phyloP scores from a whole-genome alignment of 2,888 invertebrate species.

The Operophtera brumata region DNA sequence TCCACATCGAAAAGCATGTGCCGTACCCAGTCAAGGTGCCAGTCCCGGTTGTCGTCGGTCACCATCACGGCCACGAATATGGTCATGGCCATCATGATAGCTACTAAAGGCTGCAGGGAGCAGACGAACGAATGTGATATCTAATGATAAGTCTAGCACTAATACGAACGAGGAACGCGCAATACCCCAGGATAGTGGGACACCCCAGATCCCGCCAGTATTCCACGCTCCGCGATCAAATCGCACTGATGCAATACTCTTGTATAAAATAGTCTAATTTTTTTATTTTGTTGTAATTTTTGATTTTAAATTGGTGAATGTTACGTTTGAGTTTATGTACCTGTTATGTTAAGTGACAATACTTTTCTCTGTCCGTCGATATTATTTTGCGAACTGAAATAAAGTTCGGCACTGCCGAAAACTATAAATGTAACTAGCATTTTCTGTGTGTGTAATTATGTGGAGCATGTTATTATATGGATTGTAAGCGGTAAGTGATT shows the following conservation, averaged over 20 bases:
- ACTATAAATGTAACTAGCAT: conserved; percentile 44
- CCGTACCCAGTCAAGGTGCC: conserved; percentile 84
- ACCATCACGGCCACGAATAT: conserved; percentile 73
- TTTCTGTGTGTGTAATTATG: conserved; percentile 50
- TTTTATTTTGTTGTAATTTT: conserved; percentile 53
- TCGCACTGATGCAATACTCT: conserved; percentile 71
- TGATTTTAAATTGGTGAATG: conserved; percentile 57
- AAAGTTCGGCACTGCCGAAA: conserved; percentile 58
- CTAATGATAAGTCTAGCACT: conserved; percentile 77
- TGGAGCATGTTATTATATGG: conserved; percentile 49
- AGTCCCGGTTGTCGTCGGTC: conserved; percentile 75
- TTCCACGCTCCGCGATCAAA: conserved; percentile 56
- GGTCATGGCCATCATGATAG: conserved; percentile 76
- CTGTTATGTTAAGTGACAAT: conserved; percentile 66
- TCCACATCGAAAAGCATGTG: conserved; percentile 82
- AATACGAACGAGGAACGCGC: conserved; percentile 58
- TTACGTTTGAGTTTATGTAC: conserved; percentile 78
- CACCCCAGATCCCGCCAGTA: conserved; percentile 44
- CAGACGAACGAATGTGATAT: conserved; percentile 78
- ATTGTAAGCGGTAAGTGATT: conserved; percentile 54
- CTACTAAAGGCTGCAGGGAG: conserved; percentile 80
- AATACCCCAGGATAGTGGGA: conserved; percentile 59
- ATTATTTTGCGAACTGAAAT: conserved; percentile 49
- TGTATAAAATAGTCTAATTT: conserved; percentile 51
- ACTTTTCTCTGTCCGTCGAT: conserved; percentile 32